Conservation (phyloP, 2,797 vertebrate species). For the Delichon dasypus region DNA sequence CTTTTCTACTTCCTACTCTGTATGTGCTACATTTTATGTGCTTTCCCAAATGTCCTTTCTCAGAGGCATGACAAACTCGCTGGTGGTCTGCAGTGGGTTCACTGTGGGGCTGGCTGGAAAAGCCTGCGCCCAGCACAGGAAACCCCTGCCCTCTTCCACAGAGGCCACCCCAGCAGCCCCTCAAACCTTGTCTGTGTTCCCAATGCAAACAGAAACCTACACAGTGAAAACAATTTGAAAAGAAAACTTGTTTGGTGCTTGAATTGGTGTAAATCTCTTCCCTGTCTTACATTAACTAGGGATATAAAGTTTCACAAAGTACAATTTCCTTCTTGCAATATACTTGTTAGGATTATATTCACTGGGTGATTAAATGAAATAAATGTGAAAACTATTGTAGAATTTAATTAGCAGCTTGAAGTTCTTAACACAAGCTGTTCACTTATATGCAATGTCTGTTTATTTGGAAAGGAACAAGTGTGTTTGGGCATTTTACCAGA, state of each 20-base stretch:
- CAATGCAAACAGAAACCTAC: accelerated
- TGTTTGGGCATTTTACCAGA: background rate
- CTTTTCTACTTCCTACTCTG: background rate
- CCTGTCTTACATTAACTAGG: background rate
- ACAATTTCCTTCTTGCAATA: background rate
- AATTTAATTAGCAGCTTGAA: conserved; percentile 3
- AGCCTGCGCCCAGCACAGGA: background rate
- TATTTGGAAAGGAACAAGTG: background rate
- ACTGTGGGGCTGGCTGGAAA: background rate
- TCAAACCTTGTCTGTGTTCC: background rate
- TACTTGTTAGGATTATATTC: background rate
- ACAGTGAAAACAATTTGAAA: background rate
- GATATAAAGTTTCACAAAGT: background rate
- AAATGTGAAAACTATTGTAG: background rate
- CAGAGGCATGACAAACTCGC: accelerated
- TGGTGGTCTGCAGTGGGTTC: background rate
- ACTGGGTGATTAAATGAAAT: background rate
- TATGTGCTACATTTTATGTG: background rate
- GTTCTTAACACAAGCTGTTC: conserved; percentile 4
- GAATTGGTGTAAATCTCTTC: background rate
- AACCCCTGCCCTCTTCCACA: background rate
- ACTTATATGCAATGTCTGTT: background rate
- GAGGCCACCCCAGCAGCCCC: background rate
- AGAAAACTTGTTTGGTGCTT: background rate
- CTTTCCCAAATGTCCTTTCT: background rate